Base-by-base conservation (phyloP, 2,888 invertebrate species). In the Diarsia dahlii region DNA sequence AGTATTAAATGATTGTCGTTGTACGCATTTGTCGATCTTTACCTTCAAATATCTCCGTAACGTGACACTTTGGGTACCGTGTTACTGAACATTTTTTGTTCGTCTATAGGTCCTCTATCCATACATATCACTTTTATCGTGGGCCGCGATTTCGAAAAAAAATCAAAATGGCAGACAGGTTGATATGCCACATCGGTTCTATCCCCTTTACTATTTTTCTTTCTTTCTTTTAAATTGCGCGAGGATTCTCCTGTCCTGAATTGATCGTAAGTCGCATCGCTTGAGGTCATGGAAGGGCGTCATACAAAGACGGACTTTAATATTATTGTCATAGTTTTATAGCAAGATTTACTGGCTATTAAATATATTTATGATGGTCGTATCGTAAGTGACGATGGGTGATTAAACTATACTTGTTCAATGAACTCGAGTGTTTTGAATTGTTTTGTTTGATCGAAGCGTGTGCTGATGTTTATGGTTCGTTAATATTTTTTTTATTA, bases 251-350 rank as follows among this genome's bases (percentile, higher is more conserved):
- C n/a, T 39, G 23, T n/a, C n/a, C 1, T 12, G 54, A 28, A 28
- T 2, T 23, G 13, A n/a, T 2, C 20, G 28, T 62, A 45, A 63
- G 63, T 63, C 63, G 45, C n/a, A 12, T 45, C n/a, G n/a, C 3
- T 15, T n/a, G n/a, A n/a, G 63, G 15, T 45, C 45, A 9, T 45
- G 63, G 9, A 13, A 8, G 8, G 45, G 1, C 63, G 15, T 63
- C 23, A 23, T 54, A 73, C 12, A 62, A 64, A 64, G 9, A 34
- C 13, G 12, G 46, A 60, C 6, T 85, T 87, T 75, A 72, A 84
- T 88, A 85, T 88, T 84, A 88, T 87, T 89, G 84, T 89, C 82
- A 87, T 89, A 88, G 89, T 88, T 88, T 84, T 74, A 87, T 86
- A 80, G 79, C 75, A 70, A 69, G 80, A 87, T 89, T 88, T 86